A percentile compares a stretch with the other conserved stretches of the same genome.
Evolutionary conservation across 2,888 invertebrate species (phyloP).

Genomic region (Pelosia muscerda): DNA sequence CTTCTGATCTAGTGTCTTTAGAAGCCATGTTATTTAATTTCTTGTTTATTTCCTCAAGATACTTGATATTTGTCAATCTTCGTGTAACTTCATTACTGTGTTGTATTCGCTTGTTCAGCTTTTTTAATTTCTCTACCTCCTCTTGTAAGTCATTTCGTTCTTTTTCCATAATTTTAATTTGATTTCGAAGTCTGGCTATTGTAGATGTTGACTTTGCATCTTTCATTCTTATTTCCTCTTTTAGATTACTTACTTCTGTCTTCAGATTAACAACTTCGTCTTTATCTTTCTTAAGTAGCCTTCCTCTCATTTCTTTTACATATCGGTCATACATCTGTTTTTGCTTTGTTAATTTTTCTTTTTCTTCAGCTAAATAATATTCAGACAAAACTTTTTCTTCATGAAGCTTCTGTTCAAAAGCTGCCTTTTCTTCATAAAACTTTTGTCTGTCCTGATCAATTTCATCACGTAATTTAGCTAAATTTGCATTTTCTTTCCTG

Average conservation of each 20-base stretch:
- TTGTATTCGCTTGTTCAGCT: constrained; percentile 88
- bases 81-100: constrained; percentile 86
- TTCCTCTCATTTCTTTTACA: constrained; percentile 89
- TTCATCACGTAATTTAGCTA: constrained; percentile 86
- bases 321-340: constrained; percentile 89
- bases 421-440: constrained; percentile 87
- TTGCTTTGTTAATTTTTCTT: constrained; percentile 89
- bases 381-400: constrained; percentile 89
- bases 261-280: constrained; percentile 89
- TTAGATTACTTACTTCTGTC: constrained; percentile 88
- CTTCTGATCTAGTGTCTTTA: constrained; percentile 67
- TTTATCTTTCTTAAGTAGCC: constrained; percentile 89
- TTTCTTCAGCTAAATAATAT: constrained; percentile 90
- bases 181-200: constrained; percentile 91
- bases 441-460: constrained; percentile 88
- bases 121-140: constrained; percentile 89
- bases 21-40: constrained; percentile 71
- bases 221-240: constrained; percentile 90
- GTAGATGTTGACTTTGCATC: constrained; percentile 91
- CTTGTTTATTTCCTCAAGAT: constrained; percentile 92
- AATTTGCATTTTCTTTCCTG: constrained; percentile 82
- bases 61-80: constrained; percentile 89
- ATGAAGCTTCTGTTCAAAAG: constrained; percentile 87
- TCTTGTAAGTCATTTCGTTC: constrained; percentile 89
- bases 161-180: constrained; percentile 90